phyloP scores from a whole-genome alignment of 64 coral and sea anemone genomes.

The Pachyseris speciosa region DNA sequence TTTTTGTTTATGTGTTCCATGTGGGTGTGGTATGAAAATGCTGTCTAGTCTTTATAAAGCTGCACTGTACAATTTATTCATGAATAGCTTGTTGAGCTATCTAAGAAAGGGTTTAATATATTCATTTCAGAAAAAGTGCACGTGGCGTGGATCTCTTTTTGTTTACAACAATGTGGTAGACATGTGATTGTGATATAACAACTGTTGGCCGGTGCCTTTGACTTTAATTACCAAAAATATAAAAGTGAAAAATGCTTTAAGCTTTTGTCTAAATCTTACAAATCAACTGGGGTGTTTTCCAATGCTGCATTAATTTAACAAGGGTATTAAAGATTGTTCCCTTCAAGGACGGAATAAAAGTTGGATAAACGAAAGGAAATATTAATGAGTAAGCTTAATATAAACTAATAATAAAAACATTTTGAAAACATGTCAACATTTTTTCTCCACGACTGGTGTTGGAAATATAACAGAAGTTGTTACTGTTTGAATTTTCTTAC shows the following conservation, averaged over 20 bases:
- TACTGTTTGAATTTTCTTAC: no score
- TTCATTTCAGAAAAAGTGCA: slow-evolving; percentile 20
- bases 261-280: no score
- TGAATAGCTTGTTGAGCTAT: neutral
- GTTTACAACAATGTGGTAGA: slow-evolving; percentile 3
- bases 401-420: neutral
- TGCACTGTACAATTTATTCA: neutral
- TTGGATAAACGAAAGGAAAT: neutral
- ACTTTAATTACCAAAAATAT: neutral
- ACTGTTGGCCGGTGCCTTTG: neutral
- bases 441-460: no score
- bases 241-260: neutral
- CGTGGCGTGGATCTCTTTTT: slow-evolving; percentile 8
- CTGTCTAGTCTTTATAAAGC: neutral
- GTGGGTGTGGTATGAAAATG: neutral
- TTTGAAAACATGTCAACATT: slow-evolving; percentile 7
- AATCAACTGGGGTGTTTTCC: neutral
- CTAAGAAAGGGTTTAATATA: neutral
- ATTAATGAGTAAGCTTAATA: neutral
- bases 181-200: slow-evolving; percentile 5
- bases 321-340: neutral
- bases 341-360: neutral
- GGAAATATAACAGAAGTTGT: no score
- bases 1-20: neutral
- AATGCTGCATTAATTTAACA: neutral